phyloP scores from a whole-genome alignment of 2,113 vertebrate species.

The Vulpes ferrilata region DNA sequence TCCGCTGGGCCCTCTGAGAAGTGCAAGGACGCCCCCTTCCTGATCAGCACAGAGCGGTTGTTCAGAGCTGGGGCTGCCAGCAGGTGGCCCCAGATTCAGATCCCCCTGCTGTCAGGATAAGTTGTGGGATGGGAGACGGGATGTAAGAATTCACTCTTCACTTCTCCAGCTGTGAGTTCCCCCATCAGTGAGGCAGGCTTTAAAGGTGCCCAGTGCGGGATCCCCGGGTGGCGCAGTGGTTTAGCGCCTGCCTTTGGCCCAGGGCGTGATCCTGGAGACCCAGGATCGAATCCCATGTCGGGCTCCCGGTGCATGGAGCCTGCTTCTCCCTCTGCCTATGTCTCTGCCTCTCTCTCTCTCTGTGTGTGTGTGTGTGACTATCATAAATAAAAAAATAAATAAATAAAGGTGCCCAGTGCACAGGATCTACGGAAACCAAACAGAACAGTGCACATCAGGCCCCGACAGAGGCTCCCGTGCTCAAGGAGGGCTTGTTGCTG shows the following conservation, averaged over 20 bases:
- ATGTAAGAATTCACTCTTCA: neutral
- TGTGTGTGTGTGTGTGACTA: too few relatives aligned
- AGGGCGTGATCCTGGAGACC: too few relatives aligned
- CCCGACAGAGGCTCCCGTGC: neutral
- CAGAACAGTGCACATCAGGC: rapidly evolving
- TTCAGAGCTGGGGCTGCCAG: neutral
- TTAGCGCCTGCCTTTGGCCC: too few relatives aligned
- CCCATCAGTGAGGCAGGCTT: neutral
- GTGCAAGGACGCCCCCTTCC: neutral
- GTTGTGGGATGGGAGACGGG: neutral
- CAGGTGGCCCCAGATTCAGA: neutral
- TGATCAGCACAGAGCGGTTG: neutral
- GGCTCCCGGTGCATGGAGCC: too few relatives aligned
- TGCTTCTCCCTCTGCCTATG: too few relatives aligned
- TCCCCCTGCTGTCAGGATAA: neutral
- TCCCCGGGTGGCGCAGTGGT: too few relatives aligned
- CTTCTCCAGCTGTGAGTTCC: neutral
- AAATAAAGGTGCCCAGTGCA: too few relatives aligned
- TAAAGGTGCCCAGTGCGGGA: neutral
- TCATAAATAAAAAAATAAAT: too few relatives aligned
- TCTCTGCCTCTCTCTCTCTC: too few relatives aligned
- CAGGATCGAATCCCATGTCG: too few relatives aligned
- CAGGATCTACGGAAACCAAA: neutral
- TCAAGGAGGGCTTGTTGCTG: too few relatives aligned
- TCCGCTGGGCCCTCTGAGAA: neutral